Evolutionary conservation across 2,888 invertebrate genomes (phyloP).

Genomic region (Eurytoma adleriae): DNA sequence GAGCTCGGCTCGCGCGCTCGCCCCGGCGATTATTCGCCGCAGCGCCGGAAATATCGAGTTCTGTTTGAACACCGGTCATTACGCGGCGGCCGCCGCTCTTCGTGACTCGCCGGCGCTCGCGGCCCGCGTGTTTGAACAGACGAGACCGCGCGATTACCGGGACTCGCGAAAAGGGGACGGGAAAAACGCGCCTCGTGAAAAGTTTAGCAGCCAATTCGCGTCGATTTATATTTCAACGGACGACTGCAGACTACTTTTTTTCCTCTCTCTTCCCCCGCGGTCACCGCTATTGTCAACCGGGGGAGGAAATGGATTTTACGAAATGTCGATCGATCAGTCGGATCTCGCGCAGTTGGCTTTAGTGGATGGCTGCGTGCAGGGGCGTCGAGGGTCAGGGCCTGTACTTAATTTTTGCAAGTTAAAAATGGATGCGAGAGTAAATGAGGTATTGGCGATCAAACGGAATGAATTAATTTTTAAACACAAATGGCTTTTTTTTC

Average conservation of each 20-base stretch:
- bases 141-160: constrained; percentile 8
- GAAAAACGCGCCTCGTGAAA: constrained; percentile 48
- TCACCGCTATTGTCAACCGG: not conserved
- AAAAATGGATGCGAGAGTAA: too few relatives aligned
- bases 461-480: too few relatives aligned
- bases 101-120: constrained; percentile 21
- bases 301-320: not conserved
- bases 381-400: too few relatives aligned
- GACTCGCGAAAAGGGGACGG: constrained; percentile 9
- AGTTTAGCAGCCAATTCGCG: constrained; percentile 52
- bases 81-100: constrained; percentile 35
- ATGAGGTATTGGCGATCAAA: too few relatives aligned
- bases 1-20: constrained; percentile 42
- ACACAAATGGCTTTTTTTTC: too few relatives aligned
- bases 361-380: too few relatives aligned
- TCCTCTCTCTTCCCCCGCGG: not conserved
- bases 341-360: too few relatives aligned
- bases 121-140: constrained; percentile 28
- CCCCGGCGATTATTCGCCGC: constrained; percentile 39
- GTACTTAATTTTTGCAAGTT: too few relatives aligned
- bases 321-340: too few relatives aligned
- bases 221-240: constrained; percentile 41
- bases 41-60: constrained; percentile 62
- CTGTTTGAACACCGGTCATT: constrained; percentile 58
- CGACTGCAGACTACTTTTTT: not conserved